Evolutionary conservation across 2,797 vertebrate genomes (phyloP), one percentile per base, ranked within the genome.

Genomic region (Perodicticus potto): DNA sequence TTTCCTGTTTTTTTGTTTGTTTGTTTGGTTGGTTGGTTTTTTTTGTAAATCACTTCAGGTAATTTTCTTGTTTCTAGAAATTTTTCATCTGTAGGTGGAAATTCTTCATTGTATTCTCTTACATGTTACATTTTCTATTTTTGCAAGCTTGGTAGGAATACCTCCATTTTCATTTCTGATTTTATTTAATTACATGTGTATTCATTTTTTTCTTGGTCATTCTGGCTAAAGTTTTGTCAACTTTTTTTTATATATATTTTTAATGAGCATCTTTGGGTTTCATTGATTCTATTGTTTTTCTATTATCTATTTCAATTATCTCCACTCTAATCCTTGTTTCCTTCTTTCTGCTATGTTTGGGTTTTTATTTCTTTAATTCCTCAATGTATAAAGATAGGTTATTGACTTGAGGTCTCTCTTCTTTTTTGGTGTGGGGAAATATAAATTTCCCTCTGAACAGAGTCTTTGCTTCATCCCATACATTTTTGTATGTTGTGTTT

Each of bases 1-100:
- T 40, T 91, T 67, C 76, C 45, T 57, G 59, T 57, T 77, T 92
- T 49, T 85, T 77, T 27, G n/a, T n/a, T n/a, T n/a, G n/a, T 86
- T 86, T 86, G 27, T 43, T 43, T 43, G 40, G 40, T 4, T 43
- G 4, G 4, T 43, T 43, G 6, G 6, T 43, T 43, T 43, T 43
- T 43, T 43, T 43, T 43, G 43, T 43, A 43, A 76, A 34, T 77
- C 49, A 34, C 82, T 25, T 69, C 37, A 92, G 53, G 67, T 27
- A 82, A 91, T 91, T 61, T 72, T 10, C 65, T 17, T 76, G 16
- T 45, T 45, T 78, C 49, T 92, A 72, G 32, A 20, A 82, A 91
- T 72, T 34, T 82, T 53, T 59, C 53, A 59, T 81, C 81, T 82
- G 34, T 72, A 45, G 29, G 29, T 45, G 12, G 34, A 11, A 57